Evolutionary conservation across 2,113 vertebrate species (phyloP), one percentile per base, ranked within the genome.

Genomic region (Chelonoidis abingdonii): DNA sequence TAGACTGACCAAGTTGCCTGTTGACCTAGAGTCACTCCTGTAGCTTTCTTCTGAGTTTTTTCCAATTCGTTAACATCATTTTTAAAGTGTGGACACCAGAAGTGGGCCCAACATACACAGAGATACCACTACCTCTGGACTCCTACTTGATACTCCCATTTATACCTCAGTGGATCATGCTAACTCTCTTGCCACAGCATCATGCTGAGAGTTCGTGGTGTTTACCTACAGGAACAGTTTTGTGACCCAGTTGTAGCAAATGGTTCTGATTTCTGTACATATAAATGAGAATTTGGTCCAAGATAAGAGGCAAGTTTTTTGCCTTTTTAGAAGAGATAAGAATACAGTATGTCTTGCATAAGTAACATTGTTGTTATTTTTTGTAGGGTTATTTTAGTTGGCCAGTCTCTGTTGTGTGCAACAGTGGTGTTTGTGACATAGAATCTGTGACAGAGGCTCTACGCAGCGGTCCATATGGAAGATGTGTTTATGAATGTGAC

Each of bases 401-500:
- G 98, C 99, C 99, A 2, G 97, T 99, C 6, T 98, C 98, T 1
- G 98, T 98, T 59, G 98, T 99, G 41, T 99, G 99, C 83, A 85
- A 86, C 8, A 97, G 29, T 83, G 98, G 98, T 0, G 24, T 97
- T 41, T 97, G 98, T 75, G 98, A 99, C 93, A 98, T 99, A 3
- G 99, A 99, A 92, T 98, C 98, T 1, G 98, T 99, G 87, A 98
- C 98, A 0, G 98, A 98, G 84, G 98, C 98, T 1, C 96, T 99
- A 89, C 97, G 75, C 87, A 96, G 93, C 0, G 99, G 99, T 78
- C 98, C 98, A 0, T 99, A 99, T 5, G 98, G 99, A 24, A 98
- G 99, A 95, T 99, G 99, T 75, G 98, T 99, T 53, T 99, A 99
- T 31, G 97, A 98, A 79, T 99, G 99, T 95, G 99, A 99, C 97